Evolutionary conservation across 2,888 invertebrate genomes (phyloP).

Genomic region (Drosophila phalerata): DNA sequence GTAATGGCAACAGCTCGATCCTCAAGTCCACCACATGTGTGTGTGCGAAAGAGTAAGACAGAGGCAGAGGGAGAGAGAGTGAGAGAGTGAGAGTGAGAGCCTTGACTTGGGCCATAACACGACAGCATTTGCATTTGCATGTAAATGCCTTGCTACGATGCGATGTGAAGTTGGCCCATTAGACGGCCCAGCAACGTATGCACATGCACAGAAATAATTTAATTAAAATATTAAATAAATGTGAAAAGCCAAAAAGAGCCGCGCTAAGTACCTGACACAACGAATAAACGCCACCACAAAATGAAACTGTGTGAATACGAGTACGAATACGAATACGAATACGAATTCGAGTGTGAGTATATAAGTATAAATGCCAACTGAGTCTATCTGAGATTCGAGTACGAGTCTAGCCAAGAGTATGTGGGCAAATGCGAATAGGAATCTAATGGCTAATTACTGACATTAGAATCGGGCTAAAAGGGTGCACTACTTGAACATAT

Average conservation of each 20-base stretch:
- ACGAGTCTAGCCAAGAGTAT: neutral
- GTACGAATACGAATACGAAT: neutral
- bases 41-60: neutral
- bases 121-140: constrained; percentile 69
- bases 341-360: neutral
- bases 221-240: constrained; percentile 80
- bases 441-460: constrained; percentile 51
- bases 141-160: constrained; percentile 62
- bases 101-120: constrained; percentile 62
- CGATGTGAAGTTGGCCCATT: constrained; percentile 71
- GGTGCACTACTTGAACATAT: constrained; percentile 20
- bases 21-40: constrained; percentile 47
- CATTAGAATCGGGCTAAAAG: constrained; percentile 49
- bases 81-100: neutral
- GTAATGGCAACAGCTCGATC: constrained; percentile 69
- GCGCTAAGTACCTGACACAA: constrained; percentile 34
- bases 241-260: constrained; percentile 62
- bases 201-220: constrained; percentile 75
- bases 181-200: constrained; percentile 56
- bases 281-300: constrained; percentile 40
- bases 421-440: constrained; percentile 5
- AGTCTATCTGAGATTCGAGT: neutral
- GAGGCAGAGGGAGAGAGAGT: neutral
- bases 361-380: neutral
- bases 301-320: constrained; percentile 11